A percentile compares a stretch with the other conserved stretches of the same genome.
Conservation (phyloP, 2,888 invertebrate genomes). For the Amitus sp. region DNA sequence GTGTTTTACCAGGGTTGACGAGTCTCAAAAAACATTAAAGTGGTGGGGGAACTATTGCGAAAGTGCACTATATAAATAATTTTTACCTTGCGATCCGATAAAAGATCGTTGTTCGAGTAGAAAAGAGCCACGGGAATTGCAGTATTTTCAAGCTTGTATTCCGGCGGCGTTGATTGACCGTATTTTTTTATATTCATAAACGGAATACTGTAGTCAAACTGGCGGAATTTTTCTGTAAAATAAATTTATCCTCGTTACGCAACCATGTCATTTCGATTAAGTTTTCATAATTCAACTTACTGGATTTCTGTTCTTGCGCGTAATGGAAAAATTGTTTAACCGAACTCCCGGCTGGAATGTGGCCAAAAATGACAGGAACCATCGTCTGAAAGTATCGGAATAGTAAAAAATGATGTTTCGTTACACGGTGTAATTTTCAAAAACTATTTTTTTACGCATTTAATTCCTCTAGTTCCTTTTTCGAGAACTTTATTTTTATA, state of each 20-base stretch:
- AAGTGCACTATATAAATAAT: too few species aligned
- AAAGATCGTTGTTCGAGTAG: constrained; percentile 74
- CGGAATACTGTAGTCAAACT: constrained; percentile 68
- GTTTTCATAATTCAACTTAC: too few species aligned
- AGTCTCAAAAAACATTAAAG: too few species aligned
- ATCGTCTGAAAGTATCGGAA: constrained; percentile 68
- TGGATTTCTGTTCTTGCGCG: constrained; percentile 67
- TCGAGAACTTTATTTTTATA: too few species aligned
- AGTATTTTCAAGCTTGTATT: constrained; percentile 70
- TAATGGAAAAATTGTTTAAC: constrained; percentile 78
- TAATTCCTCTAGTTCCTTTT: too few species aligned
- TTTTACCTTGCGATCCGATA: constrained; percentile 67
- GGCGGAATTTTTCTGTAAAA: constrained; percentile 62
- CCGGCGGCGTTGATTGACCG: constrained; percentile 69
- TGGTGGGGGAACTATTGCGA: too few species aligned
- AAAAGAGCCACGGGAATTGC: constrained; percentile 74
- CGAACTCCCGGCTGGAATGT: constrained; percentile 77
- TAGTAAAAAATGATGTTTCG: constrained; percentile 2
- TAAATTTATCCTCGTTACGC: too few species aligned
- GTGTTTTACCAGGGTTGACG: too few species aligned
- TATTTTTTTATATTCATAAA: constrained; percentile 70
- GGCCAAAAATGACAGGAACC: constrained; percentile 74
- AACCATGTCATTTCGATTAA: too few species aligned
- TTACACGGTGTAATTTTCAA: too few species aligned
- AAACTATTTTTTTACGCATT: constrained; percentile 7